phyloP scores from a whole-genome alignment of 1,140 invertebrate genomes.

The Pogonus chalceus region DNA sequence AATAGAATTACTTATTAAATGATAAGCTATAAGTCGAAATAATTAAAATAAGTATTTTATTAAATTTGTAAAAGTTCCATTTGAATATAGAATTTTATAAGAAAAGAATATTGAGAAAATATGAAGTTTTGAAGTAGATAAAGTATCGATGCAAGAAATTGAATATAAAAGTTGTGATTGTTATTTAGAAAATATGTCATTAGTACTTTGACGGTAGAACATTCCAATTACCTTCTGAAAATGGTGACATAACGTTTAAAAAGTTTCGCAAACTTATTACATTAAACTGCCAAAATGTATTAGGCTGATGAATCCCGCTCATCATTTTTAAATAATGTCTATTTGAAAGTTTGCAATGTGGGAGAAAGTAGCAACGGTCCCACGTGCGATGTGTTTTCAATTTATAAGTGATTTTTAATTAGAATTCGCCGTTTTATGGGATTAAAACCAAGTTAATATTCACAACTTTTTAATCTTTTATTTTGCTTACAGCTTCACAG shows the following conservation, averaged over 20 bases:
- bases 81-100: no score
- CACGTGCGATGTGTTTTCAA: neutral
- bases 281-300: constrained; percentile 6
- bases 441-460: no score
- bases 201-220: neutral
- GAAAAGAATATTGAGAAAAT: no score
- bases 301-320: constrained; percentile 1
- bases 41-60: no score
- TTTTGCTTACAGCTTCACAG: neutral
- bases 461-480: no score
- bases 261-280: constrained; percentile 1
- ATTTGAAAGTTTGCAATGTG: neutral
- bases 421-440: no score
- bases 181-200: neutral
- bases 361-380: neutral
- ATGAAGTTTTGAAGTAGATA: no score
- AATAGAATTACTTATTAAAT: no score
- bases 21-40: no score
- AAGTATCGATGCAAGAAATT: no score
- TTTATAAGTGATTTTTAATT: constrained; percentile 3
- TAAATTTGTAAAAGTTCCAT: no score
- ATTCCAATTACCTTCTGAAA: constrained; percentile 2
- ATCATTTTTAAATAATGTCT: constrained; percentile 8
- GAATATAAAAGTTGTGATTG: no score
- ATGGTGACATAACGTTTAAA: neutral